A percentile compares a stretch with the other conserved stretches of the same genome.
Conservation (phyloP, 2,113 vertebrate species). For the Mesocricetus auratus region DNA sequence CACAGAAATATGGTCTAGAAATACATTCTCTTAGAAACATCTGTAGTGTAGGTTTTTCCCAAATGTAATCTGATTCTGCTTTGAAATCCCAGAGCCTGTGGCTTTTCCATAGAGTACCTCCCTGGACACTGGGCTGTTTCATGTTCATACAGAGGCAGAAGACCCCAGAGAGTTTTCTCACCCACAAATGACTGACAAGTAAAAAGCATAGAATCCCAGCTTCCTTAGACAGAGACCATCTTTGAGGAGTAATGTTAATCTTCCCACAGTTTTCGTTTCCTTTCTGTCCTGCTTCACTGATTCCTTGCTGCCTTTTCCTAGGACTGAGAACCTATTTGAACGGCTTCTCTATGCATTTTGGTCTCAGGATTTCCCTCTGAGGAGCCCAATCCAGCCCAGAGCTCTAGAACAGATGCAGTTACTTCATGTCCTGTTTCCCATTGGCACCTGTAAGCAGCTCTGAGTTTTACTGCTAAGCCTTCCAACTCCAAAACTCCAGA, state of each 20-base stretch:
- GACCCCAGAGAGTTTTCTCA: neutral
- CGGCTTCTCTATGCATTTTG: neutral
- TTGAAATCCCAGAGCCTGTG: neutral
- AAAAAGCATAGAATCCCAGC: neutral
- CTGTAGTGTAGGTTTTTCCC: neutral
- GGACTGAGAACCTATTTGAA: neutral
- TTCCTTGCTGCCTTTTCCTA: too few species aligned
- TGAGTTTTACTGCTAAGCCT: constrained; percentile 12
- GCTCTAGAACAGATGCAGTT: neutral
- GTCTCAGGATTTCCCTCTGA: neutral
- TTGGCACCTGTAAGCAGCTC: constrained; percentile 32
- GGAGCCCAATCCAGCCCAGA: neutral
- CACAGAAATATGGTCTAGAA: too few species aligned
- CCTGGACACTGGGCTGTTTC: neutral
- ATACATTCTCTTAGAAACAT: neutral
- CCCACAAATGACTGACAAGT: neutral
- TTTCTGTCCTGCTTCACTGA: neutral
- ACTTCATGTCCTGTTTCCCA: neutral
- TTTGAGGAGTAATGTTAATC: neutral
- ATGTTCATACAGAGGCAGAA: neutral
- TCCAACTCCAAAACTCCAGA: constrained; percentile 67
- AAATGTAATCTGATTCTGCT: neutral
- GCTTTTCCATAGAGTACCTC: neutral
- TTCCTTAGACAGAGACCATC: neutral
- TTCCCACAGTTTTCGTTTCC: neutral